phyloP scores from a whole-genome alignment of 1,140 invertebrate genomes.

The Calephelis nemesis region DNA sequence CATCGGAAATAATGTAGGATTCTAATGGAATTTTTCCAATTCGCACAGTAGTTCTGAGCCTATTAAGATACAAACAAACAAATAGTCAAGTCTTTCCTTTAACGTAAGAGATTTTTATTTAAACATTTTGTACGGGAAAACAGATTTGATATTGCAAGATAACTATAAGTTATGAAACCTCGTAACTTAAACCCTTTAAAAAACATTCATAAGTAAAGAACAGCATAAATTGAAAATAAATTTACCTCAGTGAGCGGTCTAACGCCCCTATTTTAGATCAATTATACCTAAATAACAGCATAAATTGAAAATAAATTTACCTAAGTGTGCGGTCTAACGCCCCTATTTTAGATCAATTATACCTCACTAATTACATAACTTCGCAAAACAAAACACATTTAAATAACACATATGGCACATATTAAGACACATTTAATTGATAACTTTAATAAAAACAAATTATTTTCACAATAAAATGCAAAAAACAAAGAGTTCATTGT shows the following conservation, averaged over 20 bases:
- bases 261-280: constrained; percentile 33
- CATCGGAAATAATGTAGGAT: no score
- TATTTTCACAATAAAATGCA: constrained; percentile 38
- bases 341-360: constrained; percentile 25
- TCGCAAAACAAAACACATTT: constrained; percentile 21
- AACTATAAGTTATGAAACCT: no score
- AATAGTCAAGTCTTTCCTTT: no score
- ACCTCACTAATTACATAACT: constrained; percentile 19
- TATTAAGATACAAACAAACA: no score
- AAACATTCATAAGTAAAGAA: not conserved
- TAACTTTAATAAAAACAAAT: constrained; percentile 35
- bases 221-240: not conserved
- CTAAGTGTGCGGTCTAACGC: constrained; percentile 25
- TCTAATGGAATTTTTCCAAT: no score
- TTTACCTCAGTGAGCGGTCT: constrained; percentile 16
- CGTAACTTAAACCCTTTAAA: no score
- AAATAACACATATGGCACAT: constrained; percentile 23
- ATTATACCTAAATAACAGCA: not conserved
- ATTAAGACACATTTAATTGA: constrained; percentile 48
- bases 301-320: constrained; percentile 16
- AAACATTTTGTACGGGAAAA: no score
- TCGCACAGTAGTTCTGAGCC: no score
- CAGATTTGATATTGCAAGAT: no score
- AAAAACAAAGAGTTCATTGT: constrained; percentile 54
- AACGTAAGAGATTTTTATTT: no score